A percentile compares a stretch with the other conserved stretches of the same genome.
These are phyloP conservation scores for Nephrotoma guestfalica DNA, from an alignment of 2,888 invertebrate species.

Conservation along the genomic window DNA sequence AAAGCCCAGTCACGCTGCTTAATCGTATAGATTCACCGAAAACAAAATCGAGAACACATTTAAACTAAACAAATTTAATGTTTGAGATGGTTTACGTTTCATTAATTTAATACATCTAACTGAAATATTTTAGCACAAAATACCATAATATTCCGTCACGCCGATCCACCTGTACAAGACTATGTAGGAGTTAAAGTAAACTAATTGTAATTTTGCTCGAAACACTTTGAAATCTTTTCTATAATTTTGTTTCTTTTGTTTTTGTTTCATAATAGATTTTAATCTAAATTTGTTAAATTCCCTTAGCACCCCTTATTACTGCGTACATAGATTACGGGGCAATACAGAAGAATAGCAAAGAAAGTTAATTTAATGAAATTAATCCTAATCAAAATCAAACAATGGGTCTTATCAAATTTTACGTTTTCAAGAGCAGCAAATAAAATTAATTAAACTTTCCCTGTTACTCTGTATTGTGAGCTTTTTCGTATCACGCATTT, in stretches of 20 bases:
- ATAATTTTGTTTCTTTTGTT: no score
- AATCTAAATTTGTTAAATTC: not conserved
- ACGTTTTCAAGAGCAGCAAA: not conserved
- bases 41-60: no score
- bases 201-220: no score
- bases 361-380: not conserved
- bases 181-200: no score
- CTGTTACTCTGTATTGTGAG: not conserved
- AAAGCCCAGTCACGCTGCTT: no score
- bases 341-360: not conserved
- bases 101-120: no score
- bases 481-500: not conserved
- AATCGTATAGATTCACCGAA: no score
- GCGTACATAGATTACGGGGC: not conserved
- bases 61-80: no score
- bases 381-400: not conserved
- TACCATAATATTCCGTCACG: no score
- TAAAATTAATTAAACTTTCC: not conserved
- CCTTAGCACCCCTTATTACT: not conserved
- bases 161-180: no score
- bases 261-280: not conserved
- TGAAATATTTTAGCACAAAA: no score
- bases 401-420: not conserved
- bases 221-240: not conserved
- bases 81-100: no score